A percentile compares a stretch with the other conserved stretches of the same genome.
Evolutionary conservation across 2,113 vertebrate genomes (phyloP).

Genomic region (Laticauda colubrina): DNA sequence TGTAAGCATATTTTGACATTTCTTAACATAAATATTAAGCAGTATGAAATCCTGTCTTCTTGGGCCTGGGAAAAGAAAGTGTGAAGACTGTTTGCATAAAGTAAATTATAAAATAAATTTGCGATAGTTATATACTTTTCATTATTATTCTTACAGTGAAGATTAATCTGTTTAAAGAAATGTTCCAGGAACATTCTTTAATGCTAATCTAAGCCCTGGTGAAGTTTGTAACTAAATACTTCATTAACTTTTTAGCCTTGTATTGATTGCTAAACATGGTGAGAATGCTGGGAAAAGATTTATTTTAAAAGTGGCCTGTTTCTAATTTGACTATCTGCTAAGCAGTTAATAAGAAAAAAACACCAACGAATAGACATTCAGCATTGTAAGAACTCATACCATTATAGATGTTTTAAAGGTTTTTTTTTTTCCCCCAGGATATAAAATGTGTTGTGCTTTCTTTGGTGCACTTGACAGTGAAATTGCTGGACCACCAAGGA

Average conservation of each 20-base stretch:
- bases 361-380: not conserved
- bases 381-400: not conserved
- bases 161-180: not conserved
- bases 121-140: not conserved
- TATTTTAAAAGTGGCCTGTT: not conserved
- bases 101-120: not conserved
- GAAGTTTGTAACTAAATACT: not conserved
- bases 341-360: not conserved
- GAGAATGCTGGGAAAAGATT: not conserved
- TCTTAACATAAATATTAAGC: not conserved
- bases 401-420: not conserved
- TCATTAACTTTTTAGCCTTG: not conserved
- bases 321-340: not conserved
- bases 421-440: not conserved
- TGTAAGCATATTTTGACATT: not conserved
- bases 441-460: constrained; percentile 26
- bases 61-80: not conserved
- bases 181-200: not conserved
- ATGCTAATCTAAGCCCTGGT: not conserved
- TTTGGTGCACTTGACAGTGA: not conserved
- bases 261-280: accelerated
- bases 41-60: not conserved
- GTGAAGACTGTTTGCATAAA: not conserved
- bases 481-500: not conserved
- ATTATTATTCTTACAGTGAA: not conserved